Base-by-base conservation (phyloP, 1,140 invertebrate species). In the Atta texana region DNA sequence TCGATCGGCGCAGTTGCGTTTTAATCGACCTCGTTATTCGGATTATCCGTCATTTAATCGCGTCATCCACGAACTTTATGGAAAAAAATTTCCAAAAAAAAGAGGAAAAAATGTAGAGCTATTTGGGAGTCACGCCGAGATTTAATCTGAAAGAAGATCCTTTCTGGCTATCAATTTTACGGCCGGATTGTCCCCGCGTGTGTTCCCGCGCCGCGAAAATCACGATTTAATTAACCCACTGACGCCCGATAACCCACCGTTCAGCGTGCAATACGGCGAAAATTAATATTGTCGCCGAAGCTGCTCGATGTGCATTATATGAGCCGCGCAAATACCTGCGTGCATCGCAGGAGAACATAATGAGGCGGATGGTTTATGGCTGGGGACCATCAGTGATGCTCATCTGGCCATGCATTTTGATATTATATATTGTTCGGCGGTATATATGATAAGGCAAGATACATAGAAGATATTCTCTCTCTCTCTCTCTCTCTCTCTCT, bases 281-380 rank as follows among this genome's bases (percentile, higher is more conserved):
- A 91, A 91, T 91, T 91, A 86, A 90, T 90, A 90, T 87, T 90
- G 66, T 66, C 49, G 64, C 0, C 55, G n/a, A 59, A 72, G 76
- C 64, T 55, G 66, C 16, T 55, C n/a, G 16, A 21, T 55, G 24
- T 63, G 51, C 64, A 88, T 90, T 90, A 85, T 77, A 80, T 76
- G 84, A 55, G 53, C 69, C 63, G 49, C 34, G 75, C 69, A 81
- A 85, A 80, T 71, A 66, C 53, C 86, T 69, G 66, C 66, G 74
- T 53, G 71, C 63, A 53, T 74, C 39, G 57, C 68, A 55, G 69
- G 85, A 82, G 68, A 59, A 59, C 39, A 74, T 57, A 72, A 75
- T 63, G 49, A 55, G 59, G 64, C 74, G 51, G 63, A 71, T 75
- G 86, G 76, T 75, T 84, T 84, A 84, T 85, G 74, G 87, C 88